phyloP scores from a whole-genome alignment of 2,113 vertebrate species.

The Colinus virginianus region DNA sequence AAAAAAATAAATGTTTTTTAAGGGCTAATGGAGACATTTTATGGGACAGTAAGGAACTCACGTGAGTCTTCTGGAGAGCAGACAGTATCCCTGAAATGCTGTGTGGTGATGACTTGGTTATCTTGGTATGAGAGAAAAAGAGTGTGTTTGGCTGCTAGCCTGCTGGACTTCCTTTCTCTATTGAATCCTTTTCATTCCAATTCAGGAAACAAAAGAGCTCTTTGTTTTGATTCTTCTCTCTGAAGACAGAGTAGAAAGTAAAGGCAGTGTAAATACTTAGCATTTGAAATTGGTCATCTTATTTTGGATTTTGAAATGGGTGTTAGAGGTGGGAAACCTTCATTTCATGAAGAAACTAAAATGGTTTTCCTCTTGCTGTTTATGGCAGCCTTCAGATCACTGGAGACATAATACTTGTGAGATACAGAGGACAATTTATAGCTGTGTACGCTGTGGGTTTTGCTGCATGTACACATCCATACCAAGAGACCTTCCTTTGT shows the following conservation, averaged over 20 bases:
- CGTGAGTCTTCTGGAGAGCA: neutral
- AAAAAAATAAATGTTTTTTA: neutral
- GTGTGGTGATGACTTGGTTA: neutral
- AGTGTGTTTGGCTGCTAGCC: neutral
- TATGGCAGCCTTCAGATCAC: neutral
- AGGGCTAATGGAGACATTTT: neutral
- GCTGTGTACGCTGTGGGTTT: neutral
- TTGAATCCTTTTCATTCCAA: neutral
- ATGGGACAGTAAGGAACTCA: neutral
- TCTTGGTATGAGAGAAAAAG: neutral
- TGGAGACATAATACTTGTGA: neutral
- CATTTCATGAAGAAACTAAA: too few relatives aligned
- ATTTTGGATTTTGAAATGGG: neutral
- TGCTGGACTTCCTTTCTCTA: neutral
- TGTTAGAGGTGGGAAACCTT: neutral
- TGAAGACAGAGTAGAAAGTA: neutral
- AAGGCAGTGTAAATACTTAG: neutral
- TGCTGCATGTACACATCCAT: neutral
- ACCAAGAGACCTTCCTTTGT: neutral
- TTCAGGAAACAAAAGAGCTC: neutral
- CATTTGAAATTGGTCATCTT: neutral
- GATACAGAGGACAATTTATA: neutral
- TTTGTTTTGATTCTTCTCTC: neutral
- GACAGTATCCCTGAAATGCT: neutral
- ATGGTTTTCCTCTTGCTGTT: neutral